These are phyloP conservation scores for Centrocercus urophasianus DNA, from an alignment of 2,113 vertebrate species.

Conservation along the genomic window DNA sequence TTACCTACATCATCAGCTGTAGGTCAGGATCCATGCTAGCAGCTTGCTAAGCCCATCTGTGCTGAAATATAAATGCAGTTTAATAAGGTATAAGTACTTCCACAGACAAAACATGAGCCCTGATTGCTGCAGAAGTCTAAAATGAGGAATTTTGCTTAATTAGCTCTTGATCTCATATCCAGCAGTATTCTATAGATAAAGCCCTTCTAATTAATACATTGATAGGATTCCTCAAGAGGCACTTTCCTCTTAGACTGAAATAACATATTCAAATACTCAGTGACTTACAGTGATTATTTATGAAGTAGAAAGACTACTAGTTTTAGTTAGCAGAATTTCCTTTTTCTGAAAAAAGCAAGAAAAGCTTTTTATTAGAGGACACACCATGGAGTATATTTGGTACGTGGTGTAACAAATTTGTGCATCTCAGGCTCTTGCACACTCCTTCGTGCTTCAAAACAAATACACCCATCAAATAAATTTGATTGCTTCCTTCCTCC, in stretches of 20 bases:
- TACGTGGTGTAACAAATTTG: neutral
- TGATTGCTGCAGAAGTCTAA: neutral
- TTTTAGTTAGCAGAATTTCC: neutral
- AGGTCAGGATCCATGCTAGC: neutral
- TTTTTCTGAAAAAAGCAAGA: neutral
- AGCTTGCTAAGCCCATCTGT: neutral
- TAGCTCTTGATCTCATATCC: neutral
- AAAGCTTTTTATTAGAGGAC: neutral
- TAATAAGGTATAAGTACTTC: neutral
- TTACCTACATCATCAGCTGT: too few relatives aligned
- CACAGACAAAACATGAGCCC: neutral
- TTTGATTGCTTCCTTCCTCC: neutral
- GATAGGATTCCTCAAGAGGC: neutral
- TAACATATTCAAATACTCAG: neutral
- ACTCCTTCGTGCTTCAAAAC: neutral
- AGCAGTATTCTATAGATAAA: neutral
- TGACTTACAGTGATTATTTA: neutral
- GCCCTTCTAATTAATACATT: neutral
- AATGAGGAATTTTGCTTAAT: neutral
- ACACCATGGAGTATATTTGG: neutral
- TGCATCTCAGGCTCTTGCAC: neutral
- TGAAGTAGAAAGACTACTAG: neutral
- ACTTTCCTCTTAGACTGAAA: neutral
- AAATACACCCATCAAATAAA: neutral
- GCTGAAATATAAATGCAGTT: neutral